Conservation (phyloP, 2,113 vertebrate genomes). For the Grus americana region DNA sequence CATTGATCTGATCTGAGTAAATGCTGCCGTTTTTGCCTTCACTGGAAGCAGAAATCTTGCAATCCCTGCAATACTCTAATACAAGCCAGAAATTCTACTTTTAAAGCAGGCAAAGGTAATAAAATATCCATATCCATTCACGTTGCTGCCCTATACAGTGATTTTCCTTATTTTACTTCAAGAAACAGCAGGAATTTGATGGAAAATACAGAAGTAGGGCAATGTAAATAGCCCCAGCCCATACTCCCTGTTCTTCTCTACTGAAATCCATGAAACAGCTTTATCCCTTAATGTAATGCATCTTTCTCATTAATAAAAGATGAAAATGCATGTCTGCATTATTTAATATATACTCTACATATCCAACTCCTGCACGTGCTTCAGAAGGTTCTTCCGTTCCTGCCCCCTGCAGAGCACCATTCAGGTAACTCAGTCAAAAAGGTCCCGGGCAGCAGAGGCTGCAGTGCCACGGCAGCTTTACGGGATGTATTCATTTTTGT, state of each 20-base stretch:
- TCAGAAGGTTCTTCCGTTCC: not conserved
- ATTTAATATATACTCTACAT: not conserved
- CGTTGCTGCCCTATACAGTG: not conserved
- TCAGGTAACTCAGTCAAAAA: not conserved
- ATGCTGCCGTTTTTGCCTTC: not conserved
- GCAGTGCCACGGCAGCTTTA: not conserved
- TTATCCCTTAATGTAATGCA: not conserved
- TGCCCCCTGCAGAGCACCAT: not conserved
- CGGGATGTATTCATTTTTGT: not conserved
- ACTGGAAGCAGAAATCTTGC: not conserved
- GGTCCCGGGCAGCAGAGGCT: not conserved
- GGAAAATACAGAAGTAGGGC: not conserved
- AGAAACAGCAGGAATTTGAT: not conserved
- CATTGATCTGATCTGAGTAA: not conserved
- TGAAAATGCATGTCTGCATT: not conserved
- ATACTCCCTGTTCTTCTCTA: not conserved
- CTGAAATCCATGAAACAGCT: not conserved
- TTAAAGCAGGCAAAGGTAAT: not conserved
- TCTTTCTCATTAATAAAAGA: constrained; percentile 32
- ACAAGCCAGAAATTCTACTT: not conserved
- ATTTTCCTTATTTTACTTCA: not conserved
- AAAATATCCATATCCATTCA: not conserved
- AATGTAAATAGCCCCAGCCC: not conserved
- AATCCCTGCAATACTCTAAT: not conserved
- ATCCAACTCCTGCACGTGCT: not conserved